These are phyloP conservation scores for Pampus argenteus DNA, from an alignment of 2,797 vertebrate genomes.

Conservation along the genomic window DNA sequence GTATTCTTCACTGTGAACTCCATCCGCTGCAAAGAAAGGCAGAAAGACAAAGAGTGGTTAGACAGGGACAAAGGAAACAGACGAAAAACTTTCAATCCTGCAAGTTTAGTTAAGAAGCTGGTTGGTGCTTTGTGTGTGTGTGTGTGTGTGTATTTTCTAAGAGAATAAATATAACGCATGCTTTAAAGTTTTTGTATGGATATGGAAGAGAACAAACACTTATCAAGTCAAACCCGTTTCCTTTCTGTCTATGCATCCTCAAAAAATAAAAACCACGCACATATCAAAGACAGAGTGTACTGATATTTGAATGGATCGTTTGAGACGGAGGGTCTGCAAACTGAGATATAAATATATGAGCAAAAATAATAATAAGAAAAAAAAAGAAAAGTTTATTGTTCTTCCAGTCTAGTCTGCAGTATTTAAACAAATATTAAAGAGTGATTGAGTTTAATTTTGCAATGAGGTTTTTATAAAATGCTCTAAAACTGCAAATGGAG, in stretches of 20 bases:
- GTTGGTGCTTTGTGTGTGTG: background rate
- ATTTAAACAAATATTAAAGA: conserved; percentile 15
- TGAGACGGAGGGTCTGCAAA: conserved; percentile 5
- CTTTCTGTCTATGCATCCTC: background rate
- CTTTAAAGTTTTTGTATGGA: background rate
- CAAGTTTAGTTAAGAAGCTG: background rate
- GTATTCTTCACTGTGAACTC: conserved; percentile 97
- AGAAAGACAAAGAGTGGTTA: background rate
- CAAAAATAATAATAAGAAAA: too few relatives aligned
- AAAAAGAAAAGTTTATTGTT: too few relatives aligned
- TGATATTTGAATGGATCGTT: conserved; percentile 6
- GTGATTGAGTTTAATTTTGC: background rate
- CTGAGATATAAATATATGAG: conserved; percentile 34
- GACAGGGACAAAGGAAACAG: background rate
- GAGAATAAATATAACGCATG: background rate
- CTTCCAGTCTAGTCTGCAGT: too few relatives aligned
- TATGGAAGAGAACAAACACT: background rate
- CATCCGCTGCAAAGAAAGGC: conserved; percentile 85
- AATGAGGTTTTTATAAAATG: background rate
- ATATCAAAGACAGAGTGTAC: background rate
- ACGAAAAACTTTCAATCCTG: background rate
- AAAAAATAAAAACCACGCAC: background rate
- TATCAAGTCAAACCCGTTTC: background rate
- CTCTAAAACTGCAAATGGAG: background rate
- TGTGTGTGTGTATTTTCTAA: background rate